Base-by-base conservation (phyloP, 2,797 vertebrate genomes). In the Scomberomorus guttatus region DNA sequence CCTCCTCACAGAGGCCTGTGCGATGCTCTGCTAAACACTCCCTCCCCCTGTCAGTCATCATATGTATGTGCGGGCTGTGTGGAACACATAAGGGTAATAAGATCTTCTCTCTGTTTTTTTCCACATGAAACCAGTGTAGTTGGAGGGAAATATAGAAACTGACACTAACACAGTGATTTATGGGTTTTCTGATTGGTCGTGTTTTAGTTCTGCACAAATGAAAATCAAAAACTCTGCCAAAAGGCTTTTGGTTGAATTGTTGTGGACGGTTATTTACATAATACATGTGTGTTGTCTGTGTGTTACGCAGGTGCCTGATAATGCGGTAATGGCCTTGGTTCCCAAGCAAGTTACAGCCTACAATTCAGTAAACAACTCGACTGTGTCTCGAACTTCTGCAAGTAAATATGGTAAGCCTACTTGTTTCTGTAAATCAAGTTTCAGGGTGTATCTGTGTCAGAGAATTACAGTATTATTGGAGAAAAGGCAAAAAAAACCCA, bases 261-360 rank as follows among this genome's bases (percentile, higher is more conserved):
- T 80, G 79, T 72, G 25, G 66, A 3, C 3, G 25, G 27, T 73
- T 3, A 72, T 81, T 68, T 80, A 32, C 66, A 89, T 86, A 8
- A 79, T 64, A 24, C 25, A 9, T 60, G 11, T 72, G 3, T 64
- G 22, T 86, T 86, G 12, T 85, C 3, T 55, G 13, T 55, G 24
- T 55, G 52, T 84, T 75, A 83, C 85, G 0, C 86, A 99, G 98
- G 98, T 99, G 8, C 93, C 97, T 63, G 98, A 99, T 91, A 98
- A 97, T 34, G 97, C 97, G 1, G 94, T 99, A 80, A 97, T 99
- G 84, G 98, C 98, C 10, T 92, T 99, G 72, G 98, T 99, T 79
- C 99, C 98, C 84, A 99, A 99, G 90, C 98, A 99, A 95, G 98
- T 99, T 62, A 98, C 97, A 50, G 97, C 97, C 66, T 99, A 99